These are phyloP conservation scores for Pristionchus mayeri DNA, from an alignment of 2,888 invertebrate genomes.

Conservation along the genomic window DNA sequence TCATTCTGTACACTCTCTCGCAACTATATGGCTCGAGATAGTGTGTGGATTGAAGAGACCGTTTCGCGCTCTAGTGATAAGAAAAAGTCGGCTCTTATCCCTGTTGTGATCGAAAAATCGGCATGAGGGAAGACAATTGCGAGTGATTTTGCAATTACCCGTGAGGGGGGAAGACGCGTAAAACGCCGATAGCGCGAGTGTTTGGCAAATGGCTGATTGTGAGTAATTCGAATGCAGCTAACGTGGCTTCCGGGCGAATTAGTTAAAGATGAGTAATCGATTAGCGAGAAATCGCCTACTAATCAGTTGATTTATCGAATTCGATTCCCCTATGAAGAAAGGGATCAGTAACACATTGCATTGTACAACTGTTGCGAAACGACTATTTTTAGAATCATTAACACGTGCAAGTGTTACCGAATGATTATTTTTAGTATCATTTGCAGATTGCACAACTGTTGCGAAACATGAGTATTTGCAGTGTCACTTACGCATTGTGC, in stretches of 20 bases:
- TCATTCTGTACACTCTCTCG: too few relatives aligned
- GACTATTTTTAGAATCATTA: too few relatives aligned
- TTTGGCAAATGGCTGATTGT: slow-evolving; percentile 16
- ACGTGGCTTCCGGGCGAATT: slow-evolving; percentile 16
- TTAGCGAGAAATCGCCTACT: background rate
- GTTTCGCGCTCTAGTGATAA: too few relatives aligned
- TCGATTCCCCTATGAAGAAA: too few relatives aligned
- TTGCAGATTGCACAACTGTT: too few relatives aligned
- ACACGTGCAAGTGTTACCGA: too few relatives aligned
- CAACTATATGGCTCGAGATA: too few relatives aligned
- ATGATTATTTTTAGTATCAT: too few relatives aligned
- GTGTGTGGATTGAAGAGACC: background rate
- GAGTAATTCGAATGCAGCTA: background rate
- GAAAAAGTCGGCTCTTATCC: background rate
- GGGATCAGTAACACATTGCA: too few relatives aligned
- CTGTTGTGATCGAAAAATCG: background rate
- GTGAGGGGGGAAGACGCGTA: background rate
- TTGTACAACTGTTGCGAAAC: too few relatives aligned
- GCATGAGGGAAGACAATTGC: background rate
- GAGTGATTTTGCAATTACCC: background rate
- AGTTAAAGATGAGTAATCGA: background rate
- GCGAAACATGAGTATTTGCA: background rate
- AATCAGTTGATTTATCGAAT: slow-evolving; percentile 9
- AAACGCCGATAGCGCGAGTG: background rate
- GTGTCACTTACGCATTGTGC: background rate